Conservation (phyloP, 2,888 invertebrate species). For the Escarpia spicata region DNA sequence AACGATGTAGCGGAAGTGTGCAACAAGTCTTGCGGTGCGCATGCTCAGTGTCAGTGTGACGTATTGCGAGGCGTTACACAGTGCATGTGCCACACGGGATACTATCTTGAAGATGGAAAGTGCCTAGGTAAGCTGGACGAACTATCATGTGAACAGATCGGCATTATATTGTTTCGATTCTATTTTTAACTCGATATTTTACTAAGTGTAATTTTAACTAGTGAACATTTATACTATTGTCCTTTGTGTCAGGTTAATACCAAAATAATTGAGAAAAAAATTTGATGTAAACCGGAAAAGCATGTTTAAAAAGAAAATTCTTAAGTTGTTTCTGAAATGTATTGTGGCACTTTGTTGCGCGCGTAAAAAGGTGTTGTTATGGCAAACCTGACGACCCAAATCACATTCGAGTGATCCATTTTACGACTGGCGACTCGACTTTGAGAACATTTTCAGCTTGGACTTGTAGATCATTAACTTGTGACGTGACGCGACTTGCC, state of each 20-base stretch:
- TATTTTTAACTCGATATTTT: not conserved
- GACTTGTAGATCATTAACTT: no score
- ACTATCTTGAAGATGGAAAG: not conserved
- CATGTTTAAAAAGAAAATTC: no score
- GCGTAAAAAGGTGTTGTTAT: no score
- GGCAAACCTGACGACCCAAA: no score
- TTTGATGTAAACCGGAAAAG: no score
- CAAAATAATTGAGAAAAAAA: not conserved
- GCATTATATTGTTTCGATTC: not conserved
- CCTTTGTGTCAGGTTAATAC: not conserved
- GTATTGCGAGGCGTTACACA: conserved; percentile 27
- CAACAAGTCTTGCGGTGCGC: conserved; percentile 13
- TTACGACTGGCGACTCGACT: no score
- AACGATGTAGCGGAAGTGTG: not conserved
- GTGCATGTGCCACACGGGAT: conserved; percentile 33
- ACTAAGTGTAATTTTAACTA: not conserved
- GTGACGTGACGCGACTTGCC: no score
- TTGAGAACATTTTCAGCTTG: no score
- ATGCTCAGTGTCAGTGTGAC: conserved; percentile 34
- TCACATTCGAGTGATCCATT: no score
- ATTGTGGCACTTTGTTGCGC: no score
- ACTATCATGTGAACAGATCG: not conserved
- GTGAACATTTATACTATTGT: not conserved
- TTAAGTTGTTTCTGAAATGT: no score
- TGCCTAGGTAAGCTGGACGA: conserved; percentile 20